Evolutionary conservation across 1,140 invertebrate species (phyloP).

Genomic region (Pectinophora gossypiella): DNA sequence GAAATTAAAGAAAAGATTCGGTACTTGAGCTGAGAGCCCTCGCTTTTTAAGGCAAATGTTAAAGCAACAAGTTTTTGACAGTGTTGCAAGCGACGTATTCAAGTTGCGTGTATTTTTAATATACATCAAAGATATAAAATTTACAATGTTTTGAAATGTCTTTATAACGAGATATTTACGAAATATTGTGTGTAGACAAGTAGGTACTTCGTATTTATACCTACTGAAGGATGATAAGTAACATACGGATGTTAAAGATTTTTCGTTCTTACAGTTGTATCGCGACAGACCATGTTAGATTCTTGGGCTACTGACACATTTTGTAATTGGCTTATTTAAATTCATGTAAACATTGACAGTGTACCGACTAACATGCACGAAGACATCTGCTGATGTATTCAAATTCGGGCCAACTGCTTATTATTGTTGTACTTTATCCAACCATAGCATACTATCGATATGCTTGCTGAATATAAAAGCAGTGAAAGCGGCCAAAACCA

Average conservation of each 20-base stretch:
- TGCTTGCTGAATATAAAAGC: too few species aligned
- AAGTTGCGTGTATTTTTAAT: too few species aligned
- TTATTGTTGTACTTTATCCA: too few species aligned
- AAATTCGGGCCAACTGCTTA: too few species aligned
- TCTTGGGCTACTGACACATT: conserved; percentile 32
- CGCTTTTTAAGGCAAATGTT: conserved; percentile 46
- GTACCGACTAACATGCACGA: not conserved
- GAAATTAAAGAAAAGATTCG: conserved; percentile 31
- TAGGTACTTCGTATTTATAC: too few species aligned
- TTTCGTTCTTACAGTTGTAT: conserved; percentile 12
- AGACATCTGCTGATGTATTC: not conserved
- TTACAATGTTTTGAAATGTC: too few species aligned
- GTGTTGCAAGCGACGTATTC: conserved; percentile 29
- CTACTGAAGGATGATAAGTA: too few species aligned
- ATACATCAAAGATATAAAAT: too few species aligned
- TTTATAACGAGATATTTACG: not conserved
- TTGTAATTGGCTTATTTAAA: conserved; percentile 43
- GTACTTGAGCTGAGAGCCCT: conserved; percentile 22
- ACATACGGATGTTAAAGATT: too few species aligned
- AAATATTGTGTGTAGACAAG: too few species aligned
- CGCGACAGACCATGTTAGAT: conserved; percentile 34
- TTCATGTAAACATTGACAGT: conserved; percentile 39
- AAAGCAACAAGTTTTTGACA: conserved; percentile 42
- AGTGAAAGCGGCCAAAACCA: too few species aligned
- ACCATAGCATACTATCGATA: too few species aligned